phyloP scores from a whole-genome alignment of 2,797 vertebrate genomes.

The Euphonia xanthogaster region DNA sequence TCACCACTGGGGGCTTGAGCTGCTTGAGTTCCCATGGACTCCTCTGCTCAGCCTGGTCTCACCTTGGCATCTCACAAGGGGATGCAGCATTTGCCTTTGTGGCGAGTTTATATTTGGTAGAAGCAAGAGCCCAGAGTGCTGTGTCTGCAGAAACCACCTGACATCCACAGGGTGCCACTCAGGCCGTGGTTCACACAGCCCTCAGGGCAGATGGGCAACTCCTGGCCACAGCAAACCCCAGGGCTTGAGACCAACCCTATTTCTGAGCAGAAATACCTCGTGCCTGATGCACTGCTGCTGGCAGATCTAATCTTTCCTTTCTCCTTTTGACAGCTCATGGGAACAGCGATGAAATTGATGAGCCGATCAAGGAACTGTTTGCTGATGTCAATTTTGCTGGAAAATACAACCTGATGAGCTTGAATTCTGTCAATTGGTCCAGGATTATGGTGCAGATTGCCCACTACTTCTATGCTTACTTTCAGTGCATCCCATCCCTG shows the following conservation, averaged over 20 bases:
- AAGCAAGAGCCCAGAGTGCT: background rate
- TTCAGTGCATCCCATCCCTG: constrained; percentile 74
- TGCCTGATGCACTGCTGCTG: background rate
- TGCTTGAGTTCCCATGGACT: background rate
- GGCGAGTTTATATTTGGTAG: background rate
- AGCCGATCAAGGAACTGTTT: constrained; percentile 83
- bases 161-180: background rate
- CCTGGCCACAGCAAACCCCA: background rate
- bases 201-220: rapidly evolving
- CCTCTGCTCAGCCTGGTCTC: background rate
- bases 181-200: background rate
- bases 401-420: constrained; percentile 84
- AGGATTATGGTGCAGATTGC: constrained; percentile 89
- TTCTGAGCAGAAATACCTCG: background rate
- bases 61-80: background rate
- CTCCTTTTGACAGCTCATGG: constrained; percentile 80
- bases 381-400: constrained; percentile 80
- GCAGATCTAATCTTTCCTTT: constrained; percentile 21
- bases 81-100: background rate
- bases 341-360: constrained; percentile 89
- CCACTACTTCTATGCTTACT: constrained; percentile 89
- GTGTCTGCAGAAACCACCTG: background rate
- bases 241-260: background rate
- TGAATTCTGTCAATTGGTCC: constrained; percentile 93
- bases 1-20: background rate